Conservation (phyloP, 2,888 invertebrate species). For the Sepioteuthis lessoniana region DNA sequence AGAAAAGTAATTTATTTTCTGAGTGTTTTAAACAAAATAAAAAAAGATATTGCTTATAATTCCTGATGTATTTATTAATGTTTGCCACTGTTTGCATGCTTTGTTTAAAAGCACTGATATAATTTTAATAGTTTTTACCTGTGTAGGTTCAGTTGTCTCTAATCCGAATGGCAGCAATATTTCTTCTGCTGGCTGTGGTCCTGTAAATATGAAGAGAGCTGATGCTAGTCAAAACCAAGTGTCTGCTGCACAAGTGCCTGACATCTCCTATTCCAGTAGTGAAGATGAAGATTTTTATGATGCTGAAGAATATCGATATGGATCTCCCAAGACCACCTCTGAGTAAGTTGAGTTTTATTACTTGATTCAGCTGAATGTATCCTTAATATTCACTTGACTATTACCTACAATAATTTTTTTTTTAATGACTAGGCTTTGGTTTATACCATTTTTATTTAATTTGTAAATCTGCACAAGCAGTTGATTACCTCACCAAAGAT, state of each 20-base stretch:
- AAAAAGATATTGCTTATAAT: no score
- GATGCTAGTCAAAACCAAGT: constrained; percentile 41
- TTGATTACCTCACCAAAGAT: background rate
- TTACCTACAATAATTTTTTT: background rate
- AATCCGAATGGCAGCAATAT: constrained; percentile 40
- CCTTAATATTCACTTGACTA: background rate
- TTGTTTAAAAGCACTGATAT: background rate
- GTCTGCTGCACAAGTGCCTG: constrained; percentile 79
- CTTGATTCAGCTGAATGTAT: no score
- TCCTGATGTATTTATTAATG: background rate
- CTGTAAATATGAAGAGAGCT: constrained; percentile 44
- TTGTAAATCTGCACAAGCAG: background rate
- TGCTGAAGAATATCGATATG: constrained; percentile 72
- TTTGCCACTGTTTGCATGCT: background rate
- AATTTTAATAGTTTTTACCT: constrained; percentile 1
- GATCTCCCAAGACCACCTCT: constrained; percentile 57
- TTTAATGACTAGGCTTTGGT: background rate
- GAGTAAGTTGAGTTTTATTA: constrained; percentile 54
- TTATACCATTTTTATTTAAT: no score
- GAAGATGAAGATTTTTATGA: constrained; percentile 89
- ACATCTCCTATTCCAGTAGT: constrained; percentile 96
- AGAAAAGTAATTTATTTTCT: no score
- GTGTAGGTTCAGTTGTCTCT: constrained; percentile 45
- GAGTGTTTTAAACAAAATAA: no score
- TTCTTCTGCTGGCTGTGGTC: constrained; percentile 37